phyloP scores from a whole-genome alignment of 2,888 invertebrate species.

The Odiellus spinosus region DNA sequence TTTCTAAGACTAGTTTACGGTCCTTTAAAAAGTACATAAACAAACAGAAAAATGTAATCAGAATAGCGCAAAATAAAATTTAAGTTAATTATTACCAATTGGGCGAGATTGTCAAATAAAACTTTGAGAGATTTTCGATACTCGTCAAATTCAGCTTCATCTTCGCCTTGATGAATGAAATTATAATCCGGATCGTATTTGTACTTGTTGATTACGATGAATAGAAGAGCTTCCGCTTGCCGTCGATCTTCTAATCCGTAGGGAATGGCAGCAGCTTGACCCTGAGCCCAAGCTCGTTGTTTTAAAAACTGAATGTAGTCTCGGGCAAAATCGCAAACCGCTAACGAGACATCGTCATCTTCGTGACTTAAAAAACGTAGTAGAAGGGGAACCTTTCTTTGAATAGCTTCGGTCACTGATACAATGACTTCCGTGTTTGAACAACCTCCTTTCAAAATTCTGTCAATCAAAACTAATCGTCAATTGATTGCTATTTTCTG shows the following conservation, averaged over 20 bases:
- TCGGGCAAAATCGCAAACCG: constrained; percentile 34
- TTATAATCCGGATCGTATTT: constrained; percentile 36
- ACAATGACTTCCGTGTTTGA: not conserved
- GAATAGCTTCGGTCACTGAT: constrained; percentile 24
- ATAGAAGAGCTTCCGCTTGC: constrained; percentile 26
- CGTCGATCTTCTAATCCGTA: constrained; percentile 19
- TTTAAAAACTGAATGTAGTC: constrained; percentile 31
- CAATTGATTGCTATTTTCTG: not conserved
- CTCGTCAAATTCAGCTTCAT: constrained; percentile 38
- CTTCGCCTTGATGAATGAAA: constrained; percentile 35
- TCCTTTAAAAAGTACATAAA: too few species aligned
- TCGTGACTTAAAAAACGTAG: constrained; percentile 34
- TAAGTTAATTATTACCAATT: constrained; percentile 25
- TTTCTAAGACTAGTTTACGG: constrained; percentile 31
- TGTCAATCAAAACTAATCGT: not conserved
- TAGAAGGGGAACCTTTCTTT: constrained; percentile 33
- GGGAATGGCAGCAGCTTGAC: not conserved
- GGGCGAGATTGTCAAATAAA: constrained; percentile 37
- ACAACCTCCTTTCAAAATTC: too few species aligned
- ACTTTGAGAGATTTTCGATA: constrained; percentile 38
- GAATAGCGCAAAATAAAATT: constrained; percentile 4
- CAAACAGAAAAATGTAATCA: too few species aligned
- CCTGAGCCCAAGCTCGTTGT: constrained; percentile 9
- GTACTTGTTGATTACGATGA: constrained; percentile 35
- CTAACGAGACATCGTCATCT: constrained; percentile 37